A percentile compares a stretch with the other conserved stretches of the same genome.
Conservation (phyloP, 1,140 invertebrate genomes). For the Oryctes rhinoceros region DNA sequence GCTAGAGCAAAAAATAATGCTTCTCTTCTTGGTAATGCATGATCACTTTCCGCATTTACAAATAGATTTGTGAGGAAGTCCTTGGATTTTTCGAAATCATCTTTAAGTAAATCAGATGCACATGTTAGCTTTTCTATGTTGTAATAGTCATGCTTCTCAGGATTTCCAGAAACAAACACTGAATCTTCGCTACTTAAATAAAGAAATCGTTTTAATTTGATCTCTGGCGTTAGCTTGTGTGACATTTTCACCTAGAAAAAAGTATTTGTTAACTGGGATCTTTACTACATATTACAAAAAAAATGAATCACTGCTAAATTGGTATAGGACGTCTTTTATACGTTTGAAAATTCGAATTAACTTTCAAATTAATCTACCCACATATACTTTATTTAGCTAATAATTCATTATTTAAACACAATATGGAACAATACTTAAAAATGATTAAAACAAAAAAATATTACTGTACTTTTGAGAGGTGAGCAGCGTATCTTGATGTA, state of each 20-base stretch:
- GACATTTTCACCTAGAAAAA: slow-evolving; percentile 11
- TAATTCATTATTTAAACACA: not conserved
- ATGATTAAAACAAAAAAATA: not conserved
- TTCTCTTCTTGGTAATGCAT: slow-evolving; percentile 60
- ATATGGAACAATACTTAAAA: not conserved
- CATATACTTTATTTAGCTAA: not conserved
- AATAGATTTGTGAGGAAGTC: slow-evolving; percentile 41
- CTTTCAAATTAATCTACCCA: not conserved
- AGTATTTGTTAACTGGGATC: not conserved
- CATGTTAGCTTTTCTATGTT: slow-evolving; percentile 29
- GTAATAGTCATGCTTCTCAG: slow-evolving; percentile 41
- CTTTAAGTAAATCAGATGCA: slow-evolving; percentile 23
- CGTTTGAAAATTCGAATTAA: not conserved
- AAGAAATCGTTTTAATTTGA: slow-evolving; percentile 46
- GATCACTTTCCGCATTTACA: slow-evolving; percentile 44
- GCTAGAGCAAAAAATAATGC: slow-evolving; percentile 65
- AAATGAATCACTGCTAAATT: slow-evolving; percentile 1
- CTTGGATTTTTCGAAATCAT: not conserved
- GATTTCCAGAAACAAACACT: slow-evolving; percentile 45
- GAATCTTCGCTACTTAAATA: slow-evolving; percentile 43
- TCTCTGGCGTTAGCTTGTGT: slow-evolving; percentile 39
- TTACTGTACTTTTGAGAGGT: not conserved
- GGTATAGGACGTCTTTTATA: not conserved
- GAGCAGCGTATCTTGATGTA: not conserved
- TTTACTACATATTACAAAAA: not conserved